phyloP scores from a whole-genome alignment of 2,797 vertebrate genomes.

The Myotis planiceps region DNA sequence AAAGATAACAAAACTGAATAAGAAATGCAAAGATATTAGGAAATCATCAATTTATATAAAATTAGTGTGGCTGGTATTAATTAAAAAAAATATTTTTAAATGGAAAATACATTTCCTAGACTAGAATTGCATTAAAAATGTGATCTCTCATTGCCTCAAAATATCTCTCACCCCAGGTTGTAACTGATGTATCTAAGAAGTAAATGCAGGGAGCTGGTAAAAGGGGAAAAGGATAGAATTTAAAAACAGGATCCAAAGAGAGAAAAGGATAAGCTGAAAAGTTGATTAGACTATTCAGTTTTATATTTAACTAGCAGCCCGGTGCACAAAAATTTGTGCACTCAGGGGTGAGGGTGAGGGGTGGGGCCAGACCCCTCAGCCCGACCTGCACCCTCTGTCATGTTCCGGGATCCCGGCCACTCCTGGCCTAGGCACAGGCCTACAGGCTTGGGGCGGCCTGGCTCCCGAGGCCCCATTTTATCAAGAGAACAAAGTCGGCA shows the following conservation, averaged over 20 bases:
- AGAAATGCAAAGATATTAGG: not conserved
- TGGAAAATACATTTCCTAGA: not conserved
- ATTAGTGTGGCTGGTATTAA: not conserved
- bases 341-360: too few relatives aligned
- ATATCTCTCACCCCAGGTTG: not conserved
- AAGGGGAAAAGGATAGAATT: not conserved
- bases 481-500: too few relatives aligned
- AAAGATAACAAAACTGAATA: not conserved
- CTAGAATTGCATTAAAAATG: not conserved
- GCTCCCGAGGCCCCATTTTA: too few relatives aligned
- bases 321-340: too few relatives aligned
- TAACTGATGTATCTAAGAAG: not conserved
- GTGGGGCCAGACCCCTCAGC: too few relatives aligned
- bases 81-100: not conserved
- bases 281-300: not conserved
- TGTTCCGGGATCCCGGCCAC: too few relatives aligned
- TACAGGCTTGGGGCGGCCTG: too few relatives aligned
- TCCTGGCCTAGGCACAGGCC: too few relatives aligned
- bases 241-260: not conserved
- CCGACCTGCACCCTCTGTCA: too few relatives aligned
- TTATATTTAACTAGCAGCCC: not conserved
- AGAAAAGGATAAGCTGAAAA: constrained; percentile 13
- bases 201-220: not conserved
- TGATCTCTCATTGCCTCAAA: not conserved
- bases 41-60: not conserved